Base-by-base conservation (phyloP, 1,140 invertebrate species). In the Plectus sambesii region DNA sequence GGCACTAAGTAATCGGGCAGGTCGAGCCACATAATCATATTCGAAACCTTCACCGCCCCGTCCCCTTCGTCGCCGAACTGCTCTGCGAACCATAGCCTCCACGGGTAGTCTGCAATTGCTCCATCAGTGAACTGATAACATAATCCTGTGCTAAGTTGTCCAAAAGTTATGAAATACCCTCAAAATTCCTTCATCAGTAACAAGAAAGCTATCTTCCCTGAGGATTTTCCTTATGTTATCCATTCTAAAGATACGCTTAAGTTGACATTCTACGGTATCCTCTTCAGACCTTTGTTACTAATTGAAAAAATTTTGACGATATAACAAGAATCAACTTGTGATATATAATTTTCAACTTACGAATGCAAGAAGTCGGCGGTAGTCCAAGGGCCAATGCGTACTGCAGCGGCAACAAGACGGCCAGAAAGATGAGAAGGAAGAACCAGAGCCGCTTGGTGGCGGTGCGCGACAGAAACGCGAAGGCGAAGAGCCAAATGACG, bases 331-430 rank as follows among this genome's bases (percentile, higher is more conserved):
- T n/a, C n/a, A n/a, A n/a, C n/a, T n/a, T n/a, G n/a, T n/a, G n/a
- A n/a, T n/a, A n/a, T n/a, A n/a, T n/a, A n/a, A n/a, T n/a, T n/a
- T 3, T 35, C 5, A 38, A 40, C 53, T 49, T 15, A 49, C 80
- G 58, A 33, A 71, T 60, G 58, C 75, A 78, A 2, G 76, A 57
- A 6, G 70, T 72, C 0, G 85, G 82, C 17, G 92, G 85, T 40
- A 93, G 75, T 1, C 88, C 90, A 1, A 97, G 79, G 27, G 82
- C 80, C 40, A 86, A 75, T 35, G 85, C 71, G 69, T 93, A 98
- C 69, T 99, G 89, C 6, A 88, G 56, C 1, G 87, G 81, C 39
- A 97, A 74, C 1, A 85, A 69, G 30, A 87, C 69, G 1, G 83
- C 81, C 27, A 87, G 77, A 64, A 88, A 85, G 0, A 79, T 64